Conservation (phyloP, 2,113 vertebrate species). For the Chamaea fasciata region DNA sequence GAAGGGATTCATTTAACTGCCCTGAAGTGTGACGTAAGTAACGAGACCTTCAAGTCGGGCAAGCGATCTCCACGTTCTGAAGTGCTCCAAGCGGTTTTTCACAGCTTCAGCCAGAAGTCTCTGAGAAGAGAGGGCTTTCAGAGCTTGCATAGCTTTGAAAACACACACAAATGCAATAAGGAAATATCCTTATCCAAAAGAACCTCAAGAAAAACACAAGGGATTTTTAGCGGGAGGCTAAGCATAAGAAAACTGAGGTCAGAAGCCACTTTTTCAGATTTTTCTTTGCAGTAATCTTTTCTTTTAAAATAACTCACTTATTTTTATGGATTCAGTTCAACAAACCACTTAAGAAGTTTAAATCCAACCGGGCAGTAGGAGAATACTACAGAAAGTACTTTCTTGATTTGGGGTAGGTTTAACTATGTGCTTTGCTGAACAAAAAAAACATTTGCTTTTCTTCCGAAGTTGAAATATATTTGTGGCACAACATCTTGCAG, state of each 20-base stretch:
- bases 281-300: constrained; percentile 2
- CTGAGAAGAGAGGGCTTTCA: not conserved
- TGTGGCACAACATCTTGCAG: not conserved
- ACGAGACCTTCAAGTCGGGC: not conserved
- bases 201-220: constrained; percentile 29
- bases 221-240: constrained; percentile 11
- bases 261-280: not conserved
- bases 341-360: not conserved
- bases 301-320: not conserved
- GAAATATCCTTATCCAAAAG: constrained; percentile 31
- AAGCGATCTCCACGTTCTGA: not conserved
- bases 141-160: constrained; percentile 7
- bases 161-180: not conserved
- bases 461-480: not conserved
- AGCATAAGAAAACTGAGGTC: constrained; percentile 22
- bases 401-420: not conserved
- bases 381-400: not conserved
- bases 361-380: not conserved
- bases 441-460: not conserved
- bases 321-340: constrained; percentile 30
- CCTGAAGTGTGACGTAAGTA: not conserved
- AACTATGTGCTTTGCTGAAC: not conserved
- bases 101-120: not conserved
- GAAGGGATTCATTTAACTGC: constrained; percentile 12
- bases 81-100: not conserved